A percentile compares a stretch with the other conserved stretches of the same genome.
Evolutionary conservation across 2,113 vertebrate genomes (phyloP).

Genomic region (Morone chrysops): DNA sequence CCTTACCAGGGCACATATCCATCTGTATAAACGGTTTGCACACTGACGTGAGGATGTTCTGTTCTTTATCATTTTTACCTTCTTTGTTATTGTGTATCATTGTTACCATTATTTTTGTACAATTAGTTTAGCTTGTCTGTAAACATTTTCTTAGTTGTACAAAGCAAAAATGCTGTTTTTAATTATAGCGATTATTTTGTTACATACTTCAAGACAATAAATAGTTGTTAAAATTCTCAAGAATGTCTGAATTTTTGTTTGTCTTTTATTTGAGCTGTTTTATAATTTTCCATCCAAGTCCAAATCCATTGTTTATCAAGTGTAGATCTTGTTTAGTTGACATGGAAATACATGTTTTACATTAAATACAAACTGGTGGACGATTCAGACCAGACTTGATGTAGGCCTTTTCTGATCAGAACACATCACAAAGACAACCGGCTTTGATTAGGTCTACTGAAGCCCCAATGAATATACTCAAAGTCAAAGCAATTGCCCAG

Average conservation of each 20-base stretch:
- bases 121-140: slow-evolving; percentile 91
- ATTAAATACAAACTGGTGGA: neutral
- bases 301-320: neutral
- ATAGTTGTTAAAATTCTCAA: slow-evolving; percentile 79
- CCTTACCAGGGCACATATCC: slow-evolving; percentile 90
- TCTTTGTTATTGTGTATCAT: slow-evolving; percentile 84
- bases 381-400: neutral
- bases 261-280: neutral
- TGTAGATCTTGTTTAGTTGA: neutral
- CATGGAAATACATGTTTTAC: neutral
- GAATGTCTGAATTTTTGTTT: slow-evolving; percentile 13
- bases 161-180: slow-evolving; percentile 84
- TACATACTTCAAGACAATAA: slow-evolving; percentile 85
- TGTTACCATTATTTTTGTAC: slow-evolving; percentile 88
- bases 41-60: slow-evolving; percentile 94
- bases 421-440: neutral
- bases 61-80: slow-evolving; percentile 81
- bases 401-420: neutral
- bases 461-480: neutral
- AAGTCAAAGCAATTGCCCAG: slow-evolving; percentile 9
- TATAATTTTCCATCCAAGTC: neutral
- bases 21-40: slow-evolving; percentile 99
- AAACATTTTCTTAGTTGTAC: slow-evolving; percentile 93
- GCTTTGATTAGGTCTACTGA: slow-evolving; percentile 5
- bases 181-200: slow-evolving; percentile 85